Percentiles rank a stretch among this genome's conserved stretches.
phyloP scores from a whole-genome alignment of 2,113 vertebrate species.

The Epinephelus moara region DNA sequence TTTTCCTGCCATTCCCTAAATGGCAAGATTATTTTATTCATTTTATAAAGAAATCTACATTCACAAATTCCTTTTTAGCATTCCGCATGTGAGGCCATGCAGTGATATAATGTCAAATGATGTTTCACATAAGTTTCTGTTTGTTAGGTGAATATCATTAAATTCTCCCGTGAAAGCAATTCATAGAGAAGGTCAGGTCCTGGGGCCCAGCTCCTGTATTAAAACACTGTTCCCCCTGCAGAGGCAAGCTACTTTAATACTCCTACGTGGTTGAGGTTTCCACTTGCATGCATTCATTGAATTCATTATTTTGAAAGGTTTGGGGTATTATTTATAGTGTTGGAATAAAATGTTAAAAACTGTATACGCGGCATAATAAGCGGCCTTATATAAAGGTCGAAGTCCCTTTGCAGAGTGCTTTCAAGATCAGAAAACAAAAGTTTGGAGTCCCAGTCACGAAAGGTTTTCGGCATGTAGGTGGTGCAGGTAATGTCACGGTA shows the following conservation, averaged over 20 bases:
- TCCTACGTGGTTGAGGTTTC: conserved; percentile 36
- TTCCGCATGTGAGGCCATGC: background rate
- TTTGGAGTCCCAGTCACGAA: conserved; percentile 18
- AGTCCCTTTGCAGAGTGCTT: conserved; percentile 1
- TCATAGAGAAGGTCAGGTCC: conserved; percentile 52
- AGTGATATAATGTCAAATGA: background rate
- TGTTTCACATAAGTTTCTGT: conserved; percentile 38
- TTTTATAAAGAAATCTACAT: background rate
- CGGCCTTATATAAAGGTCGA: conserved; percentile 7
- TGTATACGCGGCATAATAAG: conserved; percentile 44
- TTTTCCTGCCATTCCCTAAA: background rate
- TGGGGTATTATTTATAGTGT: conserved; percentile 65
- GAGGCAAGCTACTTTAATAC: conserved; percentile 40
- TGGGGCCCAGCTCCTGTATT: conserved; percentile 23
- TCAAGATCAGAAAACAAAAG: conserved; percentile 27
- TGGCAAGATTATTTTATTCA: background rate
- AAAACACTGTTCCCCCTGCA: conserved; percentile 35
- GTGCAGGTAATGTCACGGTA: background rate
- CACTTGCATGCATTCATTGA: conserved; percentile 48
- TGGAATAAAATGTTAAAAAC: conserved; percentile 48
- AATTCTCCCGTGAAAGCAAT: conserved; percentile 31
- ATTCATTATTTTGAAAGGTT: conserved; percentile 72
- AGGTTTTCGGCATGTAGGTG: background rate
- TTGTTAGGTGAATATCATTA: conserved; percentile 40
- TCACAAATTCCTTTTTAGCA: background rate